Base-by-base conservation (phyloP, 1,140 invertebrate species). In the Brachionus rotundiformis region DNA sequence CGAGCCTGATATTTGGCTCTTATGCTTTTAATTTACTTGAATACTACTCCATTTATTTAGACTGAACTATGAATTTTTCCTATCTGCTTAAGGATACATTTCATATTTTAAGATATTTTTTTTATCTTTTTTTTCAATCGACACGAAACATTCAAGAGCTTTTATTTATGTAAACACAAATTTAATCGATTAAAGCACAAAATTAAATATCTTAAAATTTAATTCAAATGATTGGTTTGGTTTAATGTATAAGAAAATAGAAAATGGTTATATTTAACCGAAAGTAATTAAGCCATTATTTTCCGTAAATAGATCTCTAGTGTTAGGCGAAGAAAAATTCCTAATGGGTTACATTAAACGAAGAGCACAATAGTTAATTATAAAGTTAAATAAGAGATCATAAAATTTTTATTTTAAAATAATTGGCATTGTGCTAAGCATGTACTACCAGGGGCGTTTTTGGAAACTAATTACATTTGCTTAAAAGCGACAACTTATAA, bases 271-370 rank as follows among this genome's bases (percentile, higher is more conserved):
- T 54, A 54, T 54, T 19, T 54, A 54, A 54, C 47, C 47, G 47
- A 54, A 54, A 54, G 47, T 54, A 54, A 54, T 54, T 54, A 54
- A 54, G 23, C 19, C 47, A 54, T 54, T 54, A 54, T 54, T 54
- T 54, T 54, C 47, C 47, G 47, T 54, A 54, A 54, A 54, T 54
- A 54, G 47, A 54, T 54, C 47, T 54, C 47, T 54, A 19, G 47
- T 54, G 47, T 54, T 54, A 19, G 47, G 47, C 19, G 47, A 54
- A 54, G 8, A 16, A 54, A 54, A 54, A 54, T 54, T 19, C 47
- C 47, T 54, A 54, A 54, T 54, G 47, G 47, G 47, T 54, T 54
- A 19, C 47, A 54, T 54, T 8, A 19, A 54, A 54, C 16, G n/a
- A 8, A 54, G n/a, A 23, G 16, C 16, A 54, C 19, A 54, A 54